These are phyloP conservation scores for Borostomias antarcticus DNA, from an alignment of 2,797 vertebrate species.

Conservation along the genomic window DNA sequence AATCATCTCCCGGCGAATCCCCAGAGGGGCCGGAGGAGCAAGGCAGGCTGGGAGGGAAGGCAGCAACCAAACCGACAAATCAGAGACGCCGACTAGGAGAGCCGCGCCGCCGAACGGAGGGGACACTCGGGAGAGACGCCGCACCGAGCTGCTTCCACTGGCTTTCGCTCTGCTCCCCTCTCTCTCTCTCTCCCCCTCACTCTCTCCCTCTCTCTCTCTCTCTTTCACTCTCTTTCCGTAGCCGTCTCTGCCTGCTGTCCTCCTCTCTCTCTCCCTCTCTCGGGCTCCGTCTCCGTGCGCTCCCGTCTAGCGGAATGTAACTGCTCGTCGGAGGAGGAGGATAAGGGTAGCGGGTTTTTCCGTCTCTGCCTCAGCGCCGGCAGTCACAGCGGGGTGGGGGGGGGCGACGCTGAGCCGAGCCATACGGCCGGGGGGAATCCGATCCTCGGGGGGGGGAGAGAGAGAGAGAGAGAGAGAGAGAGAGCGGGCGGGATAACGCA, in stretches of 20 bases:
- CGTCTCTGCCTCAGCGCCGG: conserved; percentile 64
- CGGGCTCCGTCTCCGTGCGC: not conserved
- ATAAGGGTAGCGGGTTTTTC: conserved; percentile 23
- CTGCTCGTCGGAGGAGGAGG: conserved; percentile 47
- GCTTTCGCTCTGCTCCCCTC: too few relatives aligned
- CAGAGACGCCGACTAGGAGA: conserved; percentile 34
- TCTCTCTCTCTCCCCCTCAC: conserved; percentile 35
- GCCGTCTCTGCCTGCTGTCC: not conserved
- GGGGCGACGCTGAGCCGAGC: conserved; percentile 40
- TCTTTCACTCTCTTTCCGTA: conserved; percentile 8
- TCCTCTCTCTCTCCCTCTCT: conserved; percentile 23
- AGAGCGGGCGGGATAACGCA: conserved; percentile 60
- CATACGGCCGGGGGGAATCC: conserved; percentile 61
- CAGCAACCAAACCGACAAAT: conserved; percentile 58
- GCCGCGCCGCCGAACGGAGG: not conserved
- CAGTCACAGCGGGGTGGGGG: conserved; percentile 46
- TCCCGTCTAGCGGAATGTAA: conserved; percentile 69
- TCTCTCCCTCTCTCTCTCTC: conserved; percentile 27
- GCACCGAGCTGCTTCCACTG: not conserved
- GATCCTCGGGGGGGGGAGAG: conserved; percentile 54
- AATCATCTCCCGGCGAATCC: conserved; percentile 53
- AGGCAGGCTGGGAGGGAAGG: not conserved
- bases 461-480: too few relatives aligned
- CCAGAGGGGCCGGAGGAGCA: conserved; percentile 51
- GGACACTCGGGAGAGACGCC: conserved; percentile 12